These are phyloP conservation scores for Euura lappo DNA, from an alignment of 1,140 invertebrate species.

Conservation along the genomic window DNA sequence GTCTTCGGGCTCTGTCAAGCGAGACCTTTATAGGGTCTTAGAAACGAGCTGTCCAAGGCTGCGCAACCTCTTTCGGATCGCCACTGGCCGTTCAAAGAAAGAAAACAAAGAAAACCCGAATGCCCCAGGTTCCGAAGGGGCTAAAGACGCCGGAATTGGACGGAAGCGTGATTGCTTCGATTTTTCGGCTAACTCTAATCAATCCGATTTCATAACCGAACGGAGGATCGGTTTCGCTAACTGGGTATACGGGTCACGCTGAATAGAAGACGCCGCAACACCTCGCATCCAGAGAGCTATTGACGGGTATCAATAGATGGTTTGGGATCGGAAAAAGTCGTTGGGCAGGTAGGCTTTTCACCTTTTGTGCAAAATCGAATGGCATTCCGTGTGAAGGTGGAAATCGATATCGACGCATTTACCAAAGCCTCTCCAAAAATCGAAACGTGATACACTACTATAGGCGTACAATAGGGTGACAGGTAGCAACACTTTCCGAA, in stretches of 20 bases:
- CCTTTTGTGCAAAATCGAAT: background rate
- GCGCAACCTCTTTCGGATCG: background rate
- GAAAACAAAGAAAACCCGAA: background rate
- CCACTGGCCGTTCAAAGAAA: background rate
- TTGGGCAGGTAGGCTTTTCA: conserved; percentile 3
- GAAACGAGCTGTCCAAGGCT: background rate
- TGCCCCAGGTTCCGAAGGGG: background rate
- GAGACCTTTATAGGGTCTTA: conserved; percentile 1
- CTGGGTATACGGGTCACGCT: background rate
- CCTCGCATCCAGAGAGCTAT: background rate
- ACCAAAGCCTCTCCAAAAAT: conserved; percentile 19
- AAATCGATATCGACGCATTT: background rate
- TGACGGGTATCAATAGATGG: conserved; percentile 14
- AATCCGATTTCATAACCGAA: background rate
- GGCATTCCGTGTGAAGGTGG: background rate
- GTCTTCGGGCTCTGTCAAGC: background rate
- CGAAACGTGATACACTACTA: conserved; percentile 42
- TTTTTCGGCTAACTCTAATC: background rate
- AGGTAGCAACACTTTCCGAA: conserved; percentile 53
- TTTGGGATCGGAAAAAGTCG: conserved; percentile 6
- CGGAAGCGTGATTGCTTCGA: background rate
- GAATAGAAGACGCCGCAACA: background rate
- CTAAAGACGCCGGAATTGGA: background rate
- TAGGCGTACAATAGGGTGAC: conserved; percentile 39
- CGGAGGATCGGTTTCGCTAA: background rate